Percentiles rank a stretch among this genome's conserved stretches.
These are phyloP conservation scores for Anisognathus igniventris DNA, from an alignment of 2,797 vertebrate species.

Conservation along the genomic window DNA sequence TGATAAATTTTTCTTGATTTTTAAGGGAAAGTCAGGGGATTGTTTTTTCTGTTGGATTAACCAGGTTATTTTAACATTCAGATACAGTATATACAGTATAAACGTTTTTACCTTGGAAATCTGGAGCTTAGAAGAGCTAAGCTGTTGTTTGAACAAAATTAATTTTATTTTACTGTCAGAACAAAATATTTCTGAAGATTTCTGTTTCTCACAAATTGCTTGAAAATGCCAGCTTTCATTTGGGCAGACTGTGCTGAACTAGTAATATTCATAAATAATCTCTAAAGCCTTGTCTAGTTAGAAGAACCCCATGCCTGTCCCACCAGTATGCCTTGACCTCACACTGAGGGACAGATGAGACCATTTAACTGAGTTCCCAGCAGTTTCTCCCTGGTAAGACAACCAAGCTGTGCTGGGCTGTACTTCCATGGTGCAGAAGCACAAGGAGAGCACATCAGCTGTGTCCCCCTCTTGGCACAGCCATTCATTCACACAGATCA, in stretches of 20 bases:
- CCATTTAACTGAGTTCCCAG: not conserved
- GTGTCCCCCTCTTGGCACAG: not conserved
- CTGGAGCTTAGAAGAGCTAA: not conserved
- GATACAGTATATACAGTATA: not conserved
- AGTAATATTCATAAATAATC: not conserved
- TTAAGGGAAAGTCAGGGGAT: not conserved
- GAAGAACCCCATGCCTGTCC: not conserved
- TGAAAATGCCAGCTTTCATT: not conserved
- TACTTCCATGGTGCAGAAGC: not conserved
- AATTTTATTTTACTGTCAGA: not conserved
- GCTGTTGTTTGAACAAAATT: not conserved
- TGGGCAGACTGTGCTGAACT: not conserved
- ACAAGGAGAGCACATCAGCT: rapidly evolving
- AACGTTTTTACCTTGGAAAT: not conserved
- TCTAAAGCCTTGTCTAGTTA: not conserved
- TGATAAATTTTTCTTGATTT: not conserved
- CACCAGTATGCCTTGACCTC: not conserved
- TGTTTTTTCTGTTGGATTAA: not conserved
- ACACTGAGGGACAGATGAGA: not conserved
- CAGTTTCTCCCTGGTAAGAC: not conserved
- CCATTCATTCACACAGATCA: not conserved
- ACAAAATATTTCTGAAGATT: not conserved
- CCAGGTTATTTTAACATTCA: not conserved
- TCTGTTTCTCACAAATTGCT: not conserved
- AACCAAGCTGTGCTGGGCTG: not conserved